Evolutionary conservation across 2,797 vertebrate species (phyloP), one percentile per base, ranked within the genome.

Genomic region (Epinephelus awoara): DNA sequence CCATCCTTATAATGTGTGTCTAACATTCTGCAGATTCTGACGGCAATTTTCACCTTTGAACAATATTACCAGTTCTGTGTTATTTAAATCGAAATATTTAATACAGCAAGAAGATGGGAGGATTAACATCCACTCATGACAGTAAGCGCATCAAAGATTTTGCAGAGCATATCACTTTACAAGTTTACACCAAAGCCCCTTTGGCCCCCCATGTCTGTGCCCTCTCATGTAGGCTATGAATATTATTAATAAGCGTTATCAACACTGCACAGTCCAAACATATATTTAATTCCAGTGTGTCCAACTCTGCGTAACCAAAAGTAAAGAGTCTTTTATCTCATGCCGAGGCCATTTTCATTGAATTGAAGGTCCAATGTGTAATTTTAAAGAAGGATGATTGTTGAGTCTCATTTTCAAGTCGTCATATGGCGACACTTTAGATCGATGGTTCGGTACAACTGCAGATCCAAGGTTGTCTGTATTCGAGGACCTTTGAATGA

Each of bases 131-230:
- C 64, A 55, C 57, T 80, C 68, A 77, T 89, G 76, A 90, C 77
- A 85, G 80, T 92, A 90, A 93, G 85, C 79, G 18, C 85, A 88
- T 93, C 88, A 91, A 78, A 90, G 66, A 87, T 89, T 85, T 87
- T 88, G 69, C 77, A 77, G 47, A 86, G 85, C 68, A 72, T 79
- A 78, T 86, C 67, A 88, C 73, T 91, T 88, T 83, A 83, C 59
- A 87, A 69, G 72, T 89, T 91, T 66, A 74, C 54, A 81, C 81
- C 58, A 61, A 89, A 87, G 68, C 66, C 65, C 67, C 40, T 81
- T 71, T 72, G 47, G 23, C 56, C 78, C 70, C 64, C 77, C 74
- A 34, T 75, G 75, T 84, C 64, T 77, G 29, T 75, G 57, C 56
- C 65, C 57, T 80, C 72, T 77, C 38, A 64, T 82, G 69, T 23